phyloP scores from a whole-genome alignment of 2,888 invertebrate species.

The Lumbricus terrestris region DNA sequence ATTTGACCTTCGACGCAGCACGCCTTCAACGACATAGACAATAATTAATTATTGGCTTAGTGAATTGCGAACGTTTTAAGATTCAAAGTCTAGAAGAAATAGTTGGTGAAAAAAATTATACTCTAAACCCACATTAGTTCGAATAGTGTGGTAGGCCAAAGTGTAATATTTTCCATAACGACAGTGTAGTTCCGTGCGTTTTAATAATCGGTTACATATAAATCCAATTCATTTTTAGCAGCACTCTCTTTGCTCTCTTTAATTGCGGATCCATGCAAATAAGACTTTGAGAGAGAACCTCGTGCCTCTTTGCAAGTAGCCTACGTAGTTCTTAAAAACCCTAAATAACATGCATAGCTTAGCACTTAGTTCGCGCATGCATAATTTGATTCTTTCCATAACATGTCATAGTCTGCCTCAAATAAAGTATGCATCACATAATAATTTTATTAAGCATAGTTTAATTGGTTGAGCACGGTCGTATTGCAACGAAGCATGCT shows the following conservation, averaged over 20 bases:
- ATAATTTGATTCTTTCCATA: background rate
- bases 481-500: background rate
- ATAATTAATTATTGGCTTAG: too few relatives aligned
- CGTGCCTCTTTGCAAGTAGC: background rate
- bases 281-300: too few relatives aligned
- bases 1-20: too few relatives aligned
- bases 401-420: background rate
- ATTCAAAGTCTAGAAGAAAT: too few relatives aligned
- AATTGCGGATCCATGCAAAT: too few relatives aligned
- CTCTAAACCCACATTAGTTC: too few relatives aligned
- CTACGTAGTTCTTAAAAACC: background rate
- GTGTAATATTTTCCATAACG: background rate
- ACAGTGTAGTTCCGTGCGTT: background rate
- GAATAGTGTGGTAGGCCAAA: too few relatives aligned
- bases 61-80: background rate
- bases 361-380: background rate
- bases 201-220: background rate
- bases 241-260: too few relatives aligned
- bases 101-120: too few relatives aligned
- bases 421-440: background rate
- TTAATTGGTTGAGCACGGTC: background rate
- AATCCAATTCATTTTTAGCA: background rate
- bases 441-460: background rate
- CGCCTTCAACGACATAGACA: background rate
- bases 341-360: background rate